Base-by-base conservation (phyloP, 1,140 invertebrate species). In the Scaptomyza graminum region DNA sequence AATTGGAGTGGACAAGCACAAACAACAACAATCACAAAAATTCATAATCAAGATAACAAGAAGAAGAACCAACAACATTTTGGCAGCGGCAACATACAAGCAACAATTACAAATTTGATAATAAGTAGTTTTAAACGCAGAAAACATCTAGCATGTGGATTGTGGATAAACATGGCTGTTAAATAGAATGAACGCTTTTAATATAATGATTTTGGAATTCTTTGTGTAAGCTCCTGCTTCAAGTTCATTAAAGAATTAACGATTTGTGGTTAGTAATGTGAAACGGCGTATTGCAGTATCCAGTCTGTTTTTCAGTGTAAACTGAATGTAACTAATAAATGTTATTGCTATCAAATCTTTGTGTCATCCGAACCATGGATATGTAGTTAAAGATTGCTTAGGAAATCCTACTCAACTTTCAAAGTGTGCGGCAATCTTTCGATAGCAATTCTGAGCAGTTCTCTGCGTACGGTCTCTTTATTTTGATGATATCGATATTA, bases 211-310 rank as follows among this genome's bases (percentile, higher is more conserved):
- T 46, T 65, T 64, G 44, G 16, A 51, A 57, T 44, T 71, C 46
- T 59, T 51, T 43, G 54, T 71, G 39, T 60, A 47, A 28, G 62
- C 49, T 9, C 15, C 15, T 44, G 57, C 28, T n/a, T n/a, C n/a
- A n/a, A 66, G 62, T 52, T 59, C n/a, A 71, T 71, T 71, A 71
- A 71, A 71, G 43, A 59, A 71, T 66, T 66, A 71, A 66, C 47
- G 39, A 66, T 61, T 7, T 64, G 54, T 66, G 68, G 68, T 71
- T 64, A 56, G 11, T 44, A 64, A 50, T 57, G 46, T 59, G 6
- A 66, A 56, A 34, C 39, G 11, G 25, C 43, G 22, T 51, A 11
- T 50, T 57, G 34, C 67, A 57, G 56, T 69, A 50, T 56, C n/a
- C n/a, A 11, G 37, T n/a, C 37, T 37, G 34, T 65, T 44, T 57